A percentile compares a stretch with the other conserved stretches of the same genome.
Conservation (phyloP, 2,888 invertebrate species). For the Lottia scabra region DNA sequence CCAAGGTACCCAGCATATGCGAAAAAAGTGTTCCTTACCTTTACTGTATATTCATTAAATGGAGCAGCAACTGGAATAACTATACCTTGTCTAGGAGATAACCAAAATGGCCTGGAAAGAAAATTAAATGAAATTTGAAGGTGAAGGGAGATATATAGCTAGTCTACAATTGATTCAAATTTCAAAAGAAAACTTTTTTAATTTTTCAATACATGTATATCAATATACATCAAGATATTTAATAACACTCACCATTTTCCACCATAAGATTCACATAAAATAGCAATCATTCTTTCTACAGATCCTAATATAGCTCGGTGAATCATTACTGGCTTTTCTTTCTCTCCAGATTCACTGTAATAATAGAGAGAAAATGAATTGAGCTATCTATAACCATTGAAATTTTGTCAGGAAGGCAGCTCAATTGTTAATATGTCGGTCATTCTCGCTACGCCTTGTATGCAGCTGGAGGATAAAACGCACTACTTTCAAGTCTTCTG, state of each 20-base stretch:
- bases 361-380: slow-evolving; percentile 8
- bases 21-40: no score
- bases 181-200: no score
- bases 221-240: no score
- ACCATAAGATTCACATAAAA: slow-evolving; percentile 94
- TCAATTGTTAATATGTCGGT: no score
- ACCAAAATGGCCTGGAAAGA: slow-evolving; percentile 86
- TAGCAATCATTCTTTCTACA: slow-evolving; percentile 97
- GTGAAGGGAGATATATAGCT: no score
- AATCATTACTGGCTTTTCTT: slow-evolving; percentile 93
- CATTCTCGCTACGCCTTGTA: no score
- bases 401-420: not conserved
- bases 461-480: no score
- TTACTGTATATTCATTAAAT: slow-evolving; percentile 88
- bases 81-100: slow-evolving; percentile 93
- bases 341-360: slow-evolving; percentile 54
- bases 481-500: no score
- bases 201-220: no score
- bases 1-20: no score
- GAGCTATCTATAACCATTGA: no score
- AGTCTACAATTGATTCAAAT: no score
- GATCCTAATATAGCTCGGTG: slow-evolving; percentile 98
- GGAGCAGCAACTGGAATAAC: slow-evolving; percentile 92
- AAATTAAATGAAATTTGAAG: not conserved
- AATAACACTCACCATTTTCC: slow-evolving; percentile 84